Conservation (phyloP, 2,888 invertebrate genomes). For the Elmis aenea region DNA sequence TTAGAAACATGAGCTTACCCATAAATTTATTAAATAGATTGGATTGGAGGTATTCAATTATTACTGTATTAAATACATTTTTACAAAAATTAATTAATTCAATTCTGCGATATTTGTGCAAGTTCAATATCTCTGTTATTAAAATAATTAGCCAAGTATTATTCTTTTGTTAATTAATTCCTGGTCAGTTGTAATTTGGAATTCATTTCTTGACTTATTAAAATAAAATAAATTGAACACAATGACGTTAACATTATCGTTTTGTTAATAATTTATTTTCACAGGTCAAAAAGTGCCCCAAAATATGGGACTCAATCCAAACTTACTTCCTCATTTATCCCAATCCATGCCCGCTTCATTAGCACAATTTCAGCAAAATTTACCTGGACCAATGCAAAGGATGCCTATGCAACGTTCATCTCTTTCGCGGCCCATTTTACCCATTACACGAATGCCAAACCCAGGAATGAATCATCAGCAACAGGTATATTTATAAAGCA, state of each 20-base stretch:
- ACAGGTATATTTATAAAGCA: slow-evolving; percentile 12
- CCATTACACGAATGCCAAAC: slow-evolving; percentile 14
- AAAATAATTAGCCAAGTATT: no score
- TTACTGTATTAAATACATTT: no score
- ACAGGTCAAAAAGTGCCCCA: slow-evolving; percentile 37
- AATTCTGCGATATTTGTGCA: no score
- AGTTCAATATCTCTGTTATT: no score
- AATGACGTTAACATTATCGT: background rate
- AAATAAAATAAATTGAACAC: background rate
- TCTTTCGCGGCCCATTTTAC: slow-evolving; percentile 16
- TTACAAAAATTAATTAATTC: no score
- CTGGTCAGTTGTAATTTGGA: no score
- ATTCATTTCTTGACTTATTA: no score
- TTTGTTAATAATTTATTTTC: slow-evolving; percentile 6
- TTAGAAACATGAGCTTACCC: no score
- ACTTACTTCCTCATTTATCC: slow-evolving; percentile 26
- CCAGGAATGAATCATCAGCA: slow-evolving; percentile 21
- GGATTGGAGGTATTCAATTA: no score
- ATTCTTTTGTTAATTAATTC: no score
- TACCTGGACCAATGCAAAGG: slow-evolving; percentile 13
- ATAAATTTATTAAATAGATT: no score
- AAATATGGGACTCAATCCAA: slow-evolving; percentile 20
- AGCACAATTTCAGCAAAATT: slow-evolving; percentile 22
- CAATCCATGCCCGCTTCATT: slow-evolving; percentile 22
- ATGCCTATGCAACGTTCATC: slow-evolving; percentile 18